phyloP scores from a whole-genome alignment of 2,113 vertebrate species.

The Natator depressus region DNA sequence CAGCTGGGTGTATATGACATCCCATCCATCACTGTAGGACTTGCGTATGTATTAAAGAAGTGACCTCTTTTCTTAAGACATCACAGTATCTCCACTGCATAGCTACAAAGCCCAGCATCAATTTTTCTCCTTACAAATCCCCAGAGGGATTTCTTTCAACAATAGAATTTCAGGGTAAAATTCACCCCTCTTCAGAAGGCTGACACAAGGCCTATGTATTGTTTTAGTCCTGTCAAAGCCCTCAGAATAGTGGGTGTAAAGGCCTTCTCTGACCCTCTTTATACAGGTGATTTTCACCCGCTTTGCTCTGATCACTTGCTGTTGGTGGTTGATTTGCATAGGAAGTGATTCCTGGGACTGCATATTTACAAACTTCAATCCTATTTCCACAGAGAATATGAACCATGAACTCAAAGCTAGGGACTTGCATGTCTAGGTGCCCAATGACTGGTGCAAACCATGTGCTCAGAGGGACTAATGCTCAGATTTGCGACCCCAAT shows the following conservation, averaged over 20 bases:
- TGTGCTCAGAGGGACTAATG: neutral
- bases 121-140: neutral
- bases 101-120: neutral
- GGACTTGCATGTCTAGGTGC: neutral
- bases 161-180: neutral
- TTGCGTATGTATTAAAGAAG: neutral
- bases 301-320: neutral
- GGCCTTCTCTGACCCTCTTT: neutral
- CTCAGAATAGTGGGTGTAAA: neutral
- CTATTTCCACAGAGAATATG: constrained; percentile 34
- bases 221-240: constrained; percentile 12
- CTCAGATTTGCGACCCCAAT: neutral
- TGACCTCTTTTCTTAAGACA: neutral
- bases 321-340: constrained; percentile 8
- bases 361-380: constrained; percentile 9
- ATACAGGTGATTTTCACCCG: neutral
- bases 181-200: neutral
- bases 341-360: neutral
- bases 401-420: neutral
- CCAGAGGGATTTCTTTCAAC: neutral
- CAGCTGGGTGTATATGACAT: neutral
- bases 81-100: neutral
- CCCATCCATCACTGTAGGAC: neutral
- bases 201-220: neutral
- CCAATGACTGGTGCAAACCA: neutral